Percentiles rank a stretch among this genome's conserved stretches.
These are phyloP conservation scores for Agrypnia vestita DNA, from an alignment of 1,140 invertebrate species.

Conservation along the genomic window DNA sequence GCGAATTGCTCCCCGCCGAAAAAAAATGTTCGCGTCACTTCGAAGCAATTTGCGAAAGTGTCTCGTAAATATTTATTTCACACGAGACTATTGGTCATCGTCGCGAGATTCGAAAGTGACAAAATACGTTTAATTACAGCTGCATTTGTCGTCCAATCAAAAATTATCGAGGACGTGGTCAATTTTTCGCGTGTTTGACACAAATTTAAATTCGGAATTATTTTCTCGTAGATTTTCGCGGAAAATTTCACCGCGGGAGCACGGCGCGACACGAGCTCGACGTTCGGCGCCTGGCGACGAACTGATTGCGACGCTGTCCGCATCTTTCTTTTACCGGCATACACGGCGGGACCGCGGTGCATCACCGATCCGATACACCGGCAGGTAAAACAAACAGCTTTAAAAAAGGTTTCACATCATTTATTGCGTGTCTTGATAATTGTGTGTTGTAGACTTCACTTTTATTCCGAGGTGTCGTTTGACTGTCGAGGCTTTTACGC, in stretches of 20 bases:
- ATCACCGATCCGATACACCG: not conserved
- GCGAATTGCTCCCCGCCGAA: not conserved
- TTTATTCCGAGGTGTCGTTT: not conserved
- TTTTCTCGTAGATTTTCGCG: conserved; percentile 18
- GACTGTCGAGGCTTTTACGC: not conserved
- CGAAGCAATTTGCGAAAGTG: conserved; percentile 17
- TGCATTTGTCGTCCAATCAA: not conserved
- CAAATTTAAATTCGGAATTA: conserved; percentile 3
- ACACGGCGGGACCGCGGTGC: not conserved
- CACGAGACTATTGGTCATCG: conserved; percentile 20
- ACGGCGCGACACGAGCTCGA: not conserved
- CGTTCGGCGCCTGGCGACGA: conserved; percentile 41
- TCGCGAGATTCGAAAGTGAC: conserved; percentile 29
- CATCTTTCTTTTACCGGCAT: conserved; percentile 44
- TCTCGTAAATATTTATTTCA: conserved; percentile 25
- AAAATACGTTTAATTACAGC: not conserved
- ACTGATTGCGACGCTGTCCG: conserved; percentile 9
- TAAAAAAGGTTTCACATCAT: not conserved
- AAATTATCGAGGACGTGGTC: not conserved
- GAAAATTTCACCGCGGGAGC: not conserved
- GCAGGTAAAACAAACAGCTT: not conserved
- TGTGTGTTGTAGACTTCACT: not conserved
- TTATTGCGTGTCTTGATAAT: not conserved
- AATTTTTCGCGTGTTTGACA: conserved; percentile 15
- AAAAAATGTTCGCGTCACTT: conserved; percentile 6